Evolutionary conservation across 2,797 vertebrate genomes (phyloP).

Genomic region (Epinephelus malabaricus): DNA sequence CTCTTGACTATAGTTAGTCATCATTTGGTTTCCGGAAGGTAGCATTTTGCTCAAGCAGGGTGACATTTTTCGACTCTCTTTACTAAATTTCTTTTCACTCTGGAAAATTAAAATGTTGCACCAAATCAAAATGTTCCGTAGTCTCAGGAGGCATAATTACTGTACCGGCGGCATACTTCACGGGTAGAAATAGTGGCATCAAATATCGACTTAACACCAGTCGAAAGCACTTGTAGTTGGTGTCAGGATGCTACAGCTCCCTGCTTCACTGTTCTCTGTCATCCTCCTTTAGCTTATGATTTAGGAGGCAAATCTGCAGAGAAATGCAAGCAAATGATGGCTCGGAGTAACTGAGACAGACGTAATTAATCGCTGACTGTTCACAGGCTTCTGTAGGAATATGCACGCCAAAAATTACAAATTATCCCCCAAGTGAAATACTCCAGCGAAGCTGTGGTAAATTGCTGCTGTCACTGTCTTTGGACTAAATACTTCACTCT

Average conservation of each 20-base stretch:
- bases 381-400: conserved; percentile 48
- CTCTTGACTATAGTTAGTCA: background rate
- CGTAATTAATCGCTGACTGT: conserved; percentile 62
- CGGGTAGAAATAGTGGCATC: conserved; percentile 34
- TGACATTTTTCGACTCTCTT: conserved; percentile 25
- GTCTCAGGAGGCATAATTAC: conserved; percentile 46
- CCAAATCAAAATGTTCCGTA: conserved; percentile 28
- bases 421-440: conserved; percentile 52
- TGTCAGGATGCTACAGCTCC: conserved; percentile 30
- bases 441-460: conserved; percentile 39
- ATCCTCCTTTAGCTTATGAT: conserved; percentile 57
- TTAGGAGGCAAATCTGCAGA: conserved; percentile 41
- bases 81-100: conserved; percentile 20
- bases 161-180: conserved; percentile 4
- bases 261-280: conserved; percentile 41
- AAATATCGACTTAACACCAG: conserved; percentile 22
- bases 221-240: conserved; percentile 1
- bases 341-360: conserved; percentile 50
- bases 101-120: conserved; percentile 37
- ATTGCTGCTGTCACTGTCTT: conserved; percentile 50
- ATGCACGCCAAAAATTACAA: conserved; percentile 48
- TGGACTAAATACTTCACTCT: conserved; percentile 53
- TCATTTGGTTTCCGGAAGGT: background rate
- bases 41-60: background rate
- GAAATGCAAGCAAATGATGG: conserved; percentile 54